Conservation (phyloP, 2,113 vertebrate species). For the Dinomys branickii region DNA sequence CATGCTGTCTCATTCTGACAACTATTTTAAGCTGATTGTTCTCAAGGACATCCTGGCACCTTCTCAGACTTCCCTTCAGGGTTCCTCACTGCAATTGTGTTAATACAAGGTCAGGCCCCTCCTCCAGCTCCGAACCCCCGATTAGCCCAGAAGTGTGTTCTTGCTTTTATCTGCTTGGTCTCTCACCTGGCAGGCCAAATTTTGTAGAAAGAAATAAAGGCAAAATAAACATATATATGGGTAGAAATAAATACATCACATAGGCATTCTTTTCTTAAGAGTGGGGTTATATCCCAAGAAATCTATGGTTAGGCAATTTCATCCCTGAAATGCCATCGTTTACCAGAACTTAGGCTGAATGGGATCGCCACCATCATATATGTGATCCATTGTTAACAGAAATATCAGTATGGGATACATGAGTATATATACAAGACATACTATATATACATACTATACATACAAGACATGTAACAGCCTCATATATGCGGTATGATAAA, state of each 20-base stretch:
- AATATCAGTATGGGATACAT: neutral
- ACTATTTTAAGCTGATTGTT: conserved; percentile 16
- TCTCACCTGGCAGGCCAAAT: neutral
- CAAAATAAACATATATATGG: neutral
- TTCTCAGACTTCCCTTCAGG: neutral
- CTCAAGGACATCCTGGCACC: neutral
- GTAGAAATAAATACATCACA: neutral
- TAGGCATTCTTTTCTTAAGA: neutral
- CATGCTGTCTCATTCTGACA: neutral
- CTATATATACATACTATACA: neutral
- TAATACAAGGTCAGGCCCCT: neutral
- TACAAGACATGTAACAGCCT: neutral
- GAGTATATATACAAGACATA: neutral
- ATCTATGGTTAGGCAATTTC: neutral
- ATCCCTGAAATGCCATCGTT: neutral
- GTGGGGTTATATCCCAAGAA: neutral
- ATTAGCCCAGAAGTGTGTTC: neutral
- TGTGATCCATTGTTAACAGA: neutral
- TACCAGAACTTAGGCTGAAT: no score
- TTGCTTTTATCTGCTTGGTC: neutral
- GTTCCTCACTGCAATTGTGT: neutral
- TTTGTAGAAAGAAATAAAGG: neutral
- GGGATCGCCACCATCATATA: neutral
- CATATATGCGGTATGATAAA: neutral
- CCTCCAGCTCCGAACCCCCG: neutral